phyloP scores from a whole-genome alignment of 2,113 vertebrate genomes.

The Pelecanus crispus region DNA sequence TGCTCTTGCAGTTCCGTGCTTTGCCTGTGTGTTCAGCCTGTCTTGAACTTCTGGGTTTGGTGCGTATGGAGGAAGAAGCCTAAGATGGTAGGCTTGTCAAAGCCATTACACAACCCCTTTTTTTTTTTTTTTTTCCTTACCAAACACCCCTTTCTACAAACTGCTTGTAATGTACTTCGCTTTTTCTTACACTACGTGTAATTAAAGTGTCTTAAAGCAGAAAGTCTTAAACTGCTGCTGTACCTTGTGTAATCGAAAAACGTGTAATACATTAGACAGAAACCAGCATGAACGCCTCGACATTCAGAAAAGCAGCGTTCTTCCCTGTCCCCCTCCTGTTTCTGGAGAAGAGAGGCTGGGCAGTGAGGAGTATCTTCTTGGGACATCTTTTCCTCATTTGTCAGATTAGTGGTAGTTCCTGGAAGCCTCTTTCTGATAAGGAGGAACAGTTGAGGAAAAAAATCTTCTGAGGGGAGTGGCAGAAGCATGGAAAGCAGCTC shows the following conservation, averaged over 20 bases:
- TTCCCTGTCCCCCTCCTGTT: not conserved
- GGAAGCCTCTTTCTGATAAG: not conserved
- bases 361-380: not conserved
- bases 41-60: not conserved
- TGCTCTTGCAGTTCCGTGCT: rapidly evolving
- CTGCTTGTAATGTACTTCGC: not conserved
- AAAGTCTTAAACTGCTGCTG: not conserved
- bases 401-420: not conserved
- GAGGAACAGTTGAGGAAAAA: not conserved
- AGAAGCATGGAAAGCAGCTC: rapidly evolving
- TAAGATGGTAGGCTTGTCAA: not conserved
- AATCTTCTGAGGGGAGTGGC: not conserved
- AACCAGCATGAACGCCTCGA: not conserved
- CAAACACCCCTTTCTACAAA: not conserved
- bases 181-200: rapidly evolving
- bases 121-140: too few species aligned
- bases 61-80: not conserved
- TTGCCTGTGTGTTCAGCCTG: not conserved
- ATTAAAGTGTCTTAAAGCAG: not conserved
- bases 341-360: not conserved
- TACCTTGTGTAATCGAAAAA: not conserved
- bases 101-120: not conserved
- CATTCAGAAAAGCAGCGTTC: not conserved
- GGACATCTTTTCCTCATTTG: not conserved
- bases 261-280: not conserved